Evolutionary conservation across 2,888 invertebrate species (phyloP).

Genomic region (Perizoma flavofasciatum): DNA sequence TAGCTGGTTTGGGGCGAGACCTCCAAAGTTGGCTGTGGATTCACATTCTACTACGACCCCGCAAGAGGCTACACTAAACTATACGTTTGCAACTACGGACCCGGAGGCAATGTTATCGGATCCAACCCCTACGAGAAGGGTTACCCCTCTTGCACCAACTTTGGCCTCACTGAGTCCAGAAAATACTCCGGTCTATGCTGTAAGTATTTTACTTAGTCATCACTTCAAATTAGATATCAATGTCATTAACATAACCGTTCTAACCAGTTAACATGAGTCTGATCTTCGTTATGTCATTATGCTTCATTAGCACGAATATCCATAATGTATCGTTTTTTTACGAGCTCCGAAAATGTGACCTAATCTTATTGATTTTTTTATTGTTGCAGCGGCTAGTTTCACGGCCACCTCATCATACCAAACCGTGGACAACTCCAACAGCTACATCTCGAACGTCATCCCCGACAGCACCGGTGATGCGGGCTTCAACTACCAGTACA

Average conservation of each 20-base stretch:
- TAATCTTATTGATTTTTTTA: slow-evolving; percentile 39
- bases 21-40: slow-evolving; percentile 93
- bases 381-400: slow-evolving; percentile 70
- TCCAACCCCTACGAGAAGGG: slow-evolving; percentile 90
- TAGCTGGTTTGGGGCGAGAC: slow-evolving; percentile 96
- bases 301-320: slow-evolving; percentile 37
- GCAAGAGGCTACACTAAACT: slow-evolving; percentile 90
- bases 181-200: slow-evolving; percentile 91
- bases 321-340: slow-evolving; percentile 37
- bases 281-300: slow-evolving; percentile 30
- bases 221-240: slow-evolving; percentile 30
- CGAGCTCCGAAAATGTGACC: slow-evolving; percentile 27
- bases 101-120: slow-evolving; percentile 91
- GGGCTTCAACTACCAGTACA: slow-evolving; percentile 45
- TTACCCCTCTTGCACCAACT: slow-evolving; percentile 87
- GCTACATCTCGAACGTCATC: slow-evolving; percentile 81
- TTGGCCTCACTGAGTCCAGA: slow-evolving; percentile 88
- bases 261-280: slow-evolving; percentile 26
- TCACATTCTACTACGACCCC: slow-evolving; percentile 90
- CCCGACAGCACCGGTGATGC: slow-evolving; percentile 78
- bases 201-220: slow-evolving; percentile 78
- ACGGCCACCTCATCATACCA: slow-evolving; percentile 72
- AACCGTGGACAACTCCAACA: slow-evolving; percentile 70
- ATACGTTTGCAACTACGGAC: slow-evolving; percentile 94
- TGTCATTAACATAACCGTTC: slow-evolving; percentile 27